Base-by-base conservation (phyloP, 1,140 invertebrate species). In the Drosophila burlai region DNA sequence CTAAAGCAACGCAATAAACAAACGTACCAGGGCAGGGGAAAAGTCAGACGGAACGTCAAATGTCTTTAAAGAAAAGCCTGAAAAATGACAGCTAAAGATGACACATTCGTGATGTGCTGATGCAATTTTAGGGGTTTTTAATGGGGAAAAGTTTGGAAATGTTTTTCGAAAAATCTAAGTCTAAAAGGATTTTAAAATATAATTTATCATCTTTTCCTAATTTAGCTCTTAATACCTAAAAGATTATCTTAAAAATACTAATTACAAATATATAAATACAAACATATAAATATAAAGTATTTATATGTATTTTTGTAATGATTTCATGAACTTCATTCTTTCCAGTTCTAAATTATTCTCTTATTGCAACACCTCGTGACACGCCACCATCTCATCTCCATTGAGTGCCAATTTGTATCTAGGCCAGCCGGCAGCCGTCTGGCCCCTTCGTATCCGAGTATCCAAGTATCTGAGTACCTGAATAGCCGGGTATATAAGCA, bases 401-500 rank as follows among this genome's bases (percentile, higher is more conserved):
- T 15, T 43, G 31, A 75, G 47, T 62, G 68, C 68, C 76, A 74
- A 80, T 80, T 80, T 75, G 68, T 80, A 68, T 67, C 77, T 80
- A 67, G 78, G 78, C 69, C 67, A 72, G 52, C 62, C 47, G 62
- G n/a, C 66, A 31, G 59, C 58, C 59, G 66, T 71, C 43, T 71
- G 29, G 43, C 69, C 36, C 43, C 36, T 46, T 71, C 10, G 45
- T 71, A 59, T 54, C 49, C 6, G 18, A 29, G 65, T 42, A 36
- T 36, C 50, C 31, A 31, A 29, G 66, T 50, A 60, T 72, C 67
- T 52, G n/a, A 43, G 66, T 68, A 68, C 49, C 66, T 50, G 24
- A 38, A 47, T 65, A 47, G 45, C 60, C 46, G 31, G 38, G 61
- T 66, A 52, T 42, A 38, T 40, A 15, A 52, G 66, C 49, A 42